Conservation (phyloP, 2,888 invertebrate species). For the Epirrhoe alternata region DNA sequence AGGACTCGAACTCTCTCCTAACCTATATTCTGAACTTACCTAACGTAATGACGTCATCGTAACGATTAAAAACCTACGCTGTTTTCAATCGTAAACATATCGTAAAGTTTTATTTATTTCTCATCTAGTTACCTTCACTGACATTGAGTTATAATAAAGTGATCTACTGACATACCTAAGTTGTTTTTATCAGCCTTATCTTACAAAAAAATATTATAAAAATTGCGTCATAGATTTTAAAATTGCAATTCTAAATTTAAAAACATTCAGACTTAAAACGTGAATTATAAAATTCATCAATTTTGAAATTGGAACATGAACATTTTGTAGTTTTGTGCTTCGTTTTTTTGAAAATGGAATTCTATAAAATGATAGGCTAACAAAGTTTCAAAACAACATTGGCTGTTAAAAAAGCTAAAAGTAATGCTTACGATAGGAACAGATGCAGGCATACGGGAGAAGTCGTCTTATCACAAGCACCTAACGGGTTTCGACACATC, state of each 20-base stretch:
- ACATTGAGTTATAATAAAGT: background rate
- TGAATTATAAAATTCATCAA: background rate
- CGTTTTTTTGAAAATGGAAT: background rate
- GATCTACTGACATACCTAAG: too few species aligned
- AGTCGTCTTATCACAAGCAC: slow-evolving; percentile 56
- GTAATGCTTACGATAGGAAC: slow-evolving; percentile 33
- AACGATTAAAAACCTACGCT: slow-evolving; percentile 3
- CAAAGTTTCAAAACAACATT: slow-evolving; percentile 26
- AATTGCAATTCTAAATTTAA: too few species aligned
- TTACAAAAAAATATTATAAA: too few species aligned
- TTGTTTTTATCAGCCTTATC: too few species aligned
- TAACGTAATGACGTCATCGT: slow-evolving; percentile 8
- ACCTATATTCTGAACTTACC: slow-evolving; percentile 21
- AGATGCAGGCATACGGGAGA: slow-evolving; percentile 47
- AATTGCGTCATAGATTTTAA: too few species aligned
- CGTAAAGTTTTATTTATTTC: slow-evolving; percentile 8
- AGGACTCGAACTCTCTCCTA: slow-evolving; percentile 44
- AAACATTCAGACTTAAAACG: too few species aligned
- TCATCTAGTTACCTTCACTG: slow-evolving; percentile 1
- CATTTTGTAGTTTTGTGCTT: too few species aligned
- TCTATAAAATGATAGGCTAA: background rate
- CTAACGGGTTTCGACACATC: slow-evolving; percentile 69
- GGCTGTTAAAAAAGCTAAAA: slow-evolving; percentile 21
- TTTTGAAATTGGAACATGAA: too few species aligned
- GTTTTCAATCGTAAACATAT: slow-evolving; percentile 5